A percentile compares a stretch with the other conserved stretches of the same genome.
Conservation (phyloP, 1,140 invertebrate genomes). For the Theocolax elegans region DNA sequence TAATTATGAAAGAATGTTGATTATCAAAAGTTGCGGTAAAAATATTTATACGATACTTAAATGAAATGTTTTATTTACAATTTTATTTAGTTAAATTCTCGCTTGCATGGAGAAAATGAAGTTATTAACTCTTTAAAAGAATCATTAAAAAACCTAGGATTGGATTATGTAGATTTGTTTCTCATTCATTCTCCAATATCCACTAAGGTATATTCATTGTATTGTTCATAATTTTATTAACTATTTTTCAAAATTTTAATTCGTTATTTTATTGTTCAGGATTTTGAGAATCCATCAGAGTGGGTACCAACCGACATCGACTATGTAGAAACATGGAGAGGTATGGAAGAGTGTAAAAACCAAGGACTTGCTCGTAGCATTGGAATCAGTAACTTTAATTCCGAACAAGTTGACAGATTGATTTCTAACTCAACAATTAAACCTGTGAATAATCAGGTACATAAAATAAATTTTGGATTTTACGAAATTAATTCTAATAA, state of each 20-base stretch:
- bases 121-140: slow-evolving; percentile 74
- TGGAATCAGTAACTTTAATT: slow-evolving; percentile 93
- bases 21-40: not conserved
- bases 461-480: not conserved
- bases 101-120: slow-evolving; percentile 74
- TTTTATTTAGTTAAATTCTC: not conserved
- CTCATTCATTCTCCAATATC: slow-evolving; percentile 88
- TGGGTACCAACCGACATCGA: slow-evolving; percentile 71
- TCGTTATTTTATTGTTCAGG: not conserved
- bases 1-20: not conserved
- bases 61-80: not conserved
- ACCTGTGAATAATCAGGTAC: slow-evolving; percentile 79
- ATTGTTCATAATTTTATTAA: not conserved
- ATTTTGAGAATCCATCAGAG: not conserved
- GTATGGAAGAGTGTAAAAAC: slow-evolving; percentile 81
- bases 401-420: slow-evolving; percentile 81
- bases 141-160: slow-evolving; percentile 74
- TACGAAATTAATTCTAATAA: not conserved
- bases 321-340: slow-evolving; percentile 93
- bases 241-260: not conserved
- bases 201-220: slow-evolving; percentile 70
- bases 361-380: slow-evolving; percentile 82
- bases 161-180: slow-evolving; percentile 86
- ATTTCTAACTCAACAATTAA: slow-evolving; percentile 76
- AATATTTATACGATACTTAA: not conserved